phyloP scores from a whole-genome alignment of 2,888 invertebrate genomes.

The Troglohyphantes excavatus region DNA sequence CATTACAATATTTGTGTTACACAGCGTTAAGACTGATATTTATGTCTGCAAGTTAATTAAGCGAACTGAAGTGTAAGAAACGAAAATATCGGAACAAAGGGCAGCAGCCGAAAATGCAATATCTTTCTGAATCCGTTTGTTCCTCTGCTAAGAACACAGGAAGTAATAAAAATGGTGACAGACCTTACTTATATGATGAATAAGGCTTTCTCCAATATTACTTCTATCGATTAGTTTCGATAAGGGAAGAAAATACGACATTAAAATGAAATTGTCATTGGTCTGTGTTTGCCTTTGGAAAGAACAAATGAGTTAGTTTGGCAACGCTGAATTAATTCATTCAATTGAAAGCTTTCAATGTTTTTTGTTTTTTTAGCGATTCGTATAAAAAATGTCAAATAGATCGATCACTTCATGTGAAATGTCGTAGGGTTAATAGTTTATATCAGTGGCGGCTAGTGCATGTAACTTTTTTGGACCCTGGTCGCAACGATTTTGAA shows the following conservation, averaged over 20 bases:
- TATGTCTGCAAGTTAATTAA: slow-evolving; percentile 17
- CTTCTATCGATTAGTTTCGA: slow-evolving; percentile 41
- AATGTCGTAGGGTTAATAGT: too few relatives aligned
- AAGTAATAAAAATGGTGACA: slow-evolving; percentile 40
- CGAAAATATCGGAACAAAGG: neutral
- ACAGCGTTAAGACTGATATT: neutral
- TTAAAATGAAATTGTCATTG: neutral
- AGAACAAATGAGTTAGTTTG: slow-evolving; percentile 5
- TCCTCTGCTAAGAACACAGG: neutral
- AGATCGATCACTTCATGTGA: too few relatives aligned
- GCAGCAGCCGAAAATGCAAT: slow-evolving; percentile 14
- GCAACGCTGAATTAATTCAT: neutral
- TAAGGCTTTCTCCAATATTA: slow-evolving; percentile 47
- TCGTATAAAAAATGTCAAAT: neutral
- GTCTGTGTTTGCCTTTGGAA: neutral
- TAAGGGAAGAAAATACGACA: slow-evolving; percentile 2
- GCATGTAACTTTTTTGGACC: too few relatives aligned
- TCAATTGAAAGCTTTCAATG: neutral
- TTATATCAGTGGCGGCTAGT: too few relatives aligned
- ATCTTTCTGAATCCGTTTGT: slow-evolving; percentile 15
- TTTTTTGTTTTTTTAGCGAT: neutral
- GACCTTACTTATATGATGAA: slow-evolving; percentile 27
- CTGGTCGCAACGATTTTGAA: too few relatives aligned
- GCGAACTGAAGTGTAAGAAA: neutral
- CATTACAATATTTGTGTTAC: slow-evolving; percentile 9